Base-by-base conservation (phyloP, 1,140 invertebrate species). In the Drosophila santomea region DNA sequence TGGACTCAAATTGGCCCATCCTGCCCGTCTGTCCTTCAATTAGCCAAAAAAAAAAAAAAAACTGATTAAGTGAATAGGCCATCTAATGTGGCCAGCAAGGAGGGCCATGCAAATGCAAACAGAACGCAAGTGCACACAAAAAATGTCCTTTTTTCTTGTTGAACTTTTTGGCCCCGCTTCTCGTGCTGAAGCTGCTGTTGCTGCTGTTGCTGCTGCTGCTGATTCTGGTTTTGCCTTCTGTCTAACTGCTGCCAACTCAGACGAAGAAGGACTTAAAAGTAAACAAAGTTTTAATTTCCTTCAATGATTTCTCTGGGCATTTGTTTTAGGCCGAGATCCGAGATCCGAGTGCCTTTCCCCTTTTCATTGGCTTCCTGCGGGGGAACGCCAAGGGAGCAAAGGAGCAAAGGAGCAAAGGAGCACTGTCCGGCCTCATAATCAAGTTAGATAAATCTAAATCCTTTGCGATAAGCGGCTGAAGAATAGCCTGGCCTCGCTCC, bases 261-360 rank as follows among this genome's bases (percentile, higher is more conserved):
- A 3, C 36, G 63, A 41, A 36, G 36, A 51, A 52, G 76, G 82
- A 81, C 82, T 86, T 71, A 71, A 75, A 78, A 86, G 83, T 86
- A 86, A 86, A 86, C 82, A 86, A 86, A 86, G 82, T 86, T 86
- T 88, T 86, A 86, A 86, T 86, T 86, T 86, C 82, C 82, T 82
- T 86, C 82, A 86, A 88, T 88, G 82, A 86, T 86, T 86, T 88
- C 75, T 88, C 78, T 79, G 79, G 69, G 79, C 82, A 86, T 88
- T 86, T 86, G 82, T 86, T 85, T 85, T 75, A 57, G 67, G 43
- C 66, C 59, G 50, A 59, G 44, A 66, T 36, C 39, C n/a, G 36
- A 35, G 44, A 66, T 36, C 39, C n/a, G 36, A 35, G 44, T 6
- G 58, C 44, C 23, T 47, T 23, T 47, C 44, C 44, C 44, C 23